Conservation (phyloP, 1,140 invertebrate species). For the Drosophila murphyi region DNA sequence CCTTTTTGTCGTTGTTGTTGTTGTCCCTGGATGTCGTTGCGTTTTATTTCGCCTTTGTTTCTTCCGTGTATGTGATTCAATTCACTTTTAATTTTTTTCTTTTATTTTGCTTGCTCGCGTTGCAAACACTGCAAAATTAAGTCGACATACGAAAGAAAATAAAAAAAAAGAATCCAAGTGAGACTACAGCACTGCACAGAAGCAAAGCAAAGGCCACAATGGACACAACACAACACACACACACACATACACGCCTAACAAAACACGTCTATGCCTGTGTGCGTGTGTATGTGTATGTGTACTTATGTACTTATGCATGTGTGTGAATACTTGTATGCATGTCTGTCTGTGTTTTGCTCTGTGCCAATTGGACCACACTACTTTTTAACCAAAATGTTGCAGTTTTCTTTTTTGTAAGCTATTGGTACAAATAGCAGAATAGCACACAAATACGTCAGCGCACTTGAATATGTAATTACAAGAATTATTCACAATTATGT, state of each 20-base stretch:
- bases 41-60: constrained; percentile 32
- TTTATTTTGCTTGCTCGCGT: constrained; percentile 19
- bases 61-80: constrained; percentile 33
- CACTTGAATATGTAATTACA: constrained; percentile 20
- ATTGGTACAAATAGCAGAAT: constrained; percentile 11
- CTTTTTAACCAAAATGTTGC: constrained; percentile 18
- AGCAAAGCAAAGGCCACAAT: constrained; percentile 42
- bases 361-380: constrained; percentile 41
- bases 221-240: constrained; percentile 31
- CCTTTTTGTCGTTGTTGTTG: constrained; percentile 3
- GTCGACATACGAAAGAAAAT: constrained; percentile 32
- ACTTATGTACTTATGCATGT: constrained; percentile 1
- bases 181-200: constrained; percentile 37
- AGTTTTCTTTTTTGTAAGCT: constrained; percentile 10
- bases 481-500: constrained; percentile 37
- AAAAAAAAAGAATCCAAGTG: constrained; percentile 25
- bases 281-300: background rate
- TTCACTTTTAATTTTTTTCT: constrained; percentile 31
- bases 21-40: constrained; percentile 9
- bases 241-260: constrained; percentile 34
- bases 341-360: constrained; percentile 6
- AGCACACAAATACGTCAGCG: constrained; percentile 10
- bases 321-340: constrained; percentile 9
- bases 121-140: constrained; percentile 43
- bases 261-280: constrained; percentile 35